Evolutionary conservation across 2,797 vertebrate genomes (phyloP), one percentile per base, ranked within the genome.

Genomic region (Dendrocincla tyrannina): DNA sequence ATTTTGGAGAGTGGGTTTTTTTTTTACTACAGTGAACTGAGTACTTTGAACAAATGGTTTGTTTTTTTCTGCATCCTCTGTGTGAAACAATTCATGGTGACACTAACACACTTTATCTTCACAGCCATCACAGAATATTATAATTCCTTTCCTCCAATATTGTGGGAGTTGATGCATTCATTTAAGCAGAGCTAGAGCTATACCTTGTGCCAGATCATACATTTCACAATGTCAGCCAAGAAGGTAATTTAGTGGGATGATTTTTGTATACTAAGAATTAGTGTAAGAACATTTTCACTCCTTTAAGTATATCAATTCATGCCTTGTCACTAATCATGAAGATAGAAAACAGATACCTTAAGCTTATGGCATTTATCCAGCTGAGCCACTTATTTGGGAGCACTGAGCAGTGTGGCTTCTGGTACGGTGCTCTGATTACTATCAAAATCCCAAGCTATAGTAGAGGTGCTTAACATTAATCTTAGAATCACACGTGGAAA

Each of bases 231-330:
- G 55, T 42, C 78, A 89, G 84, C 89, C 92, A 92, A 92, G 84
- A 93, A 76, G 47, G 94, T 93, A 81, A 85, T 88, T 92, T 69
- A 52, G 50, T 79, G 80, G 50, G 80, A 82, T 92, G 42, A 75
- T 82, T 94, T 95, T 75, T 92, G 50, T 66, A 83, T 93, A 75
- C 76, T 74, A 88, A 89, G 77, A 80, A 69, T 87, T 67, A 90
- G 41, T 59, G 49, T 56, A 72, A 86, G 82, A 95, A 80, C 47
- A 67, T 63, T 84, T 95, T 50, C 46, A 50, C 23, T 95, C 55
- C 39, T 88, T 88, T 66, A 89, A 68, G 63, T 82, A 83, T 89
- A 22, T 92, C 50, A 33, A 16, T 95, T 75, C 81, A 94, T 88
- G 52, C 41, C 70, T 90, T 82, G 47, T 80, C 75, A 85, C 79